Percentiles rank a stretch among this genome's conserved stretches.
Conservation (phyloP, 2,888 invertebrate species). For the Mythimna lalbum region DNA sequence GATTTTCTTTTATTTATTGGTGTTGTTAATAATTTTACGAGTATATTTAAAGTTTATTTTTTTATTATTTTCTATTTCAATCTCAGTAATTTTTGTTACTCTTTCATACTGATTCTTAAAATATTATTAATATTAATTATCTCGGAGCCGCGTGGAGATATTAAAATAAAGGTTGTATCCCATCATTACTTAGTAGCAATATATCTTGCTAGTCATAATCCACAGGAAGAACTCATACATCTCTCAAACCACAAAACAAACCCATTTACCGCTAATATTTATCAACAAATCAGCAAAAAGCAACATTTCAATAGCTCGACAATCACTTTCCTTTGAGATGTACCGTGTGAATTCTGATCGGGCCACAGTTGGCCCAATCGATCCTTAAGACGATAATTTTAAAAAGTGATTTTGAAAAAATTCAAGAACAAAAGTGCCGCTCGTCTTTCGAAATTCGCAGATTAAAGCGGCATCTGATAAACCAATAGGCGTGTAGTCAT, state of each 20-base stretch:
- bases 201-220: no score
- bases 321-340: constrained; percentile 85
- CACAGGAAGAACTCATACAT: no score
- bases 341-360: constrained; percentile 86
- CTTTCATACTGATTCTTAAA: no score
- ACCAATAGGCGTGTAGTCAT: constrained; percentile 84
- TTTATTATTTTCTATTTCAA: no score
- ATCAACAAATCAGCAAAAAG: constrained; percentile 70
- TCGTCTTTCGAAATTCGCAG: constrained; percentile 86
- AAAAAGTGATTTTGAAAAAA: constrained; percentile 81
- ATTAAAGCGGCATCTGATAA: constrained; percentile 88
- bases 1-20: no score
- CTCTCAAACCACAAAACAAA: constrained; percentile 9
- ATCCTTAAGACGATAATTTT: constrained; percentile 85
- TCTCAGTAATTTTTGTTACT: no score
- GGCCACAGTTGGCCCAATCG: constrained; percentile 78
- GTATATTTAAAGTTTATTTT: no score
- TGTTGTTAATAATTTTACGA: no score
- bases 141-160: no score
- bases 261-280: constrained; percentile 41
- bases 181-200: no score
- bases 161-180: no score
- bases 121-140: no score
- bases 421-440: constrained; percentile 85
- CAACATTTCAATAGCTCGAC: constrained; percentile 66